Evolutionary conservation across 1,140 invertebrate species (phyloP), one percentile per base, ranked within the genome.

Genomic region (Hirudo medicinalis): DNA sequence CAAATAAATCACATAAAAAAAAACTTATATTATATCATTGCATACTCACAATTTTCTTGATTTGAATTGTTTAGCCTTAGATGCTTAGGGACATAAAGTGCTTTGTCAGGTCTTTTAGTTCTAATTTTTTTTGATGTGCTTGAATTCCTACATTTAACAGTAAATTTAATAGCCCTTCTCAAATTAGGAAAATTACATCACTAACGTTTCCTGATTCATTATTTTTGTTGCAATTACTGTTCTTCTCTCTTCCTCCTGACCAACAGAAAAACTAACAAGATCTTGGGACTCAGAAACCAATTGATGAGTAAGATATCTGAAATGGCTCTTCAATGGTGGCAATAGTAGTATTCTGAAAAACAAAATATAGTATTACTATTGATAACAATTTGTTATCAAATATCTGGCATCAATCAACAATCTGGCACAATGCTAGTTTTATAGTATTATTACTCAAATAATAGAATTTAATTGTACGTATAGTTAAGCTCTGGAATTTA

Each of bases 231-330:
- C 15, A 25, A 63, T 63, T 11, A 32, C 57, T 25, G 57, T 63
- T 63, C 57, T 63, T 32, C 57, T 63, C 11, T 22, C 57, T 25
- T 63, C 57, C 57, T 63, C 29, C 57, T 63, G 57, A 22, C 57
- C 57, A 63, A 63, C 22, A 63, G 57, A 63, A 63, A 63, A 63
- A 63, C 57, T 63, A 22, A 11, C 29, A 22, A 63, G 57, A 25
- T 63, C 57, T 13, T 22, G 57, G 17, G 1, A 63, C 29, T 63
- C 57, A 63, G 22, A 63, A 4, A 63, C 29, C 29, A 63, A 32
- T 63, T 63, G 57, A n/a, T 63, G 57, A 63, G 57, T n/a, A 25
- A 63, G 57, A 32, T 25, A 63, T 32, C 57, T 63, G 13, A 19
- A 32, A 63, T 32, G 57, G 19, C 57, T 63, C 9, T 13, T 19